These are phyloP conservation scores for Micromesistius poutassou DNA, from an alignment of 2,797 vertebrate species.

Conservation along the genomic window DNA sequence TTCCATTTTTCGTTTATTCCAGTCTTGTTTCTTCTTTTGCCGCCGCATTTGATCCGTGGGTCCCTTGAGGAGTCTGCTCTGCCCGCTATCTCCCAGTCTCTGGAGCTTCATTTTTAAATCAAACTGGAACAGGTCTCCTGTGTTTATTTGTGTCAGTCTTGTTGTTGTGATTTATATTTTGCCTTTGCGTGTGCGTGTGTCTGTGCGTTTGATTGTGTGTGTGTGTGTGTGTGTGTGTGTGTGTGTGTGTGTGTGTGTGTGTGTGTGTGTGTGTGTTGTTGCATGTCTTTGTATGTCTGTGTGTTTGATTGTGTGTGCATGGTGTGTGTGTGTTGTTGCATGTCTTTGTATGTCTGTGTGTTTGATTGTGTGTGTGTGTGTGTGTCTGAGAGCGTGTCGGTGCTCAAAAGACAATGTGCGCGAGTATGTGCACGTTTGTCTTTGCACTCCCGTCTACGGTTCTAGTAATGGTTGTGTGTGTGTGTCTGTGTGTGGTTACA, in stretches of 20 bases:
- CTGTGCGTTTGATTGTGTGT: too few species aligned
- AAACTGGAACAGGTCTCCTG: constrained; percentile 54
- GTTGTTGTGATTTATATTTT: neutral
- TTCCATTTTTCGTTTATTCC: neutral
- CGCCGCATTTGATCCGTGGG: constrained; percentile 34
- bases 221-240: too few species aligned
- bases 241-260: too few species aligned
- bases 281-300: too few species aligned
- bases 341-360: constrained; percentile 7
- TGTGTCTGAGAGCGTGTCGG: neutral
- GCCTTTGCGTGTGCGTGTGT: too few species aligned
- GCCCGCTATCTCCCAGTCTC: constrained; percentile 40
- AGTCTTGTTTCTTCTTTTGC: neutral
- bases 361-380: constrained; percentile 8
- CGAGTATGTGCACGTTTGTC: neutral
- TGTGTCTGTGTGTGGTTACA: too few species aligned
- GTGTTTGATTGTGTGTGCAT: too few species aligned
- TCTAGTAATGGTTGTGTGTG: neutral
- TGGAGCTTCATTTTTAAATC: constrained; percentile 56
- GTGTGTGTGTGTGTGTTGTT: too few species aligned
- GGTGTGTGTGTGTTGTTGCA: neutral
- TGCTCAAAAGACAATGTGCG: too few species aligned
- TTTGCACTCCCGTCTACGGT: neutral
- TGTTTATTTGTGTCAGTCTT: constrained; percentile 21
- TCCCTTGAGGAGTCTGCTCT: constrained; percentile 32